Evolutionary conservation across 2,113 vertebrate species (phyloP).

Genomic region (Cinclus cinclus): DNA sequence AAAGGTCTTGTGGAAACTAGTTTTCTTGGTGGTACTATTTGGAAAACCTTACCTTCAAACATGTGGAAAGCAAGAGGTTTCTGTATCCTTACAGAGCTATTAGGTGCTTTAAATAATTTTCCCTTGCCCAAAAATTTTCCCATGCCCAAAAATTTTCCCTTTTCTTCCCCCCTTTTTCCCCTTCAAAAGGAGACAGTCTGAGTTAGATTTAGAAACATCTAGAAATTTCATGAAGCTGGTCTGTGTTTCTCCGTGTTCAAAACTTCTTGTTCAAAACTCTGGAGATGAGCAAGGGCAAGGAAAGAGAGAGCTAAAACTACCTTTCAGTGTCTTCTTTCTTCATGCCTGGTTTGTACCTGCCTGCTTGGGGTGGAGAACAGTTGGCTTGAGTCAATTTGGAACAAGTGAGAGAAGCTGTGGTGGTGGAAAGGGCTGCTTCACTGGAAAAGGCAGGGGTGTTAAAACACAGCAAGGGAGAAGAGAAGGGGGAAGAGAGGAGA

Average conservation of each 20-base stretch:
- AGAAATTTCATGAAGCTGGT: background rate
- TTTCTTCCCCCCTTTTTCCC: fast-evolving
- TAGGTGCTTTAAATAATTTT: background rate
- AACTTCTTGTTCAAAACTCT: background rate
- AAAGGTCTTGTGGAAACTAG: background rate
- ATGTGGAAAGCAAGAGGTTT: background rate
- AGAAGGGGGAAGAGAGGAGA: background rate
- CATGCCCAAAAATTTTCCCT: too few relatives aligned
- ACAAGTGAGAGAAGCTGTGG: background rate
- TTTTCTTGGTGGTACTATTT: background rate
- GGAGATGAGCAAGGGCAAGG: background rate
- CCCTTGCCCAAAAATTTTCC: background rate
- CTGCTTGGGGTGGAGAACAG: background rate
- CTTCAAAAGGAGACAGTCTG: background rate
- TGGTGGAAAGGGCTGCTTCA: background rate
- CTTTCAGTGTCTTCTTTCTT: background rate
- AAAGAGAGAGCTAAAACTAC: background rate
- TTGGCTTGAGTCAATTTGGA: background rate
- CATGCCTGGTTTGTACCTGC: background rate
- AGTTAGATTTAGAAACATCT: background rate
- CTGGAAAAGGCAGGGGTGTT: background rate
- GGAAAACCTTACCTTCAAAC: background rate
- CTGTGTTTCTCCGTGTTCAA: background rate
- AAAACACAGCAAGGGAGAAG: background rate
- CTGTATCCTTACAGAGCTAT: background rate